A percentile compares a stretch with the other conserved stretches of the same genome.
Evolutionary conservation across 2,888 invertebrate genomes (phyloP).

Genomic region (Eumerus sabulonum): DNA sequence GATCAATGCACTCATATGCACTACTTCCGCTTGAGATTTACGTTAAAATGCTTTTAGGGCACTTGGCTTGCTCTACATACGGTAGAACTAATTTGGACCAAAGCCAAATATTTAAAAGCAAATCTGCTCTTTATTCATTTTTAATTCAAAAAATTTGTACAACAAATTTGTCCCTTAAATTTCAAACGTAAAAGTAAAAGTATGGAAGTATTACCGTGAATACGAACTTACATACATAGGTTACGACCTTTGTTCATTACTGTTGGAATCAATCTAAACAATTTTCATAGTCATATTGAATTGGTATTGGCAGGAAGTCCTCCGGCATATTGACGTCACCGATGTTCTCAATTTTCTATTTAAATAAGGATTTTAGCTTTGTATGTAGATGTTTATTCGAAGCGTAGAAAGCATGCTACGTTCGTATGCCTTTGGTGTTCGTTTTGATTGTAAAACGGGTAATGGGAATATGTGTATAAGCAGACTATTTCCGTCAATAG

Average conservation of each 20-base stretch:
- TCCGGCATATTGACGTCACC: constrained; percentile 68
- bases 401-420: constrained; percentile 57
- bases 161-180: no score
- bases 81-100: constrained; percentile 50
- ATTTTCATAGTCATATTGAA: no score
- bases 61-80: constrained; percentile 52
- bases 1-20: no score
- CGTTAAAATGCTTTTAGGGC: constrained; percentile 64
- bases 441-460: constrained; percentile 36
- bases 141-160: no score
- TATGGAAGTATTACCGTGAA: no score
- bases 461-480: constrained; percentile 39
- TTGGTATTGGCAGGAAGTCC: constrained; percentile 57
- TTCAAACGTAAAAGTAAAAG: no score
- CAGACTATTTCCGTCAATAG: constrained; percentile 43
- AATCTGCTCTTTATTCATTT: no score
- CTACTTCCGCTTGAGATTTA: no score
- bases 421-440: constrained; percentile 40
- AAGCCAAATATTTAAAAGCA: constrained; percentile 59
- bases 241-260: no score
- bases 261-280: no score
- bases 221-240: no score
- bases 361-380: constrained; percentile 65
- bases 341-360: constrained; percentile 68
- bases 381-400: constrained; percentile 64